These are phyloP conservation scores for Etia nguti DNA, from an alignment of 2,113 vertebrate genomes.

Conservation along the genomic window DNA sequence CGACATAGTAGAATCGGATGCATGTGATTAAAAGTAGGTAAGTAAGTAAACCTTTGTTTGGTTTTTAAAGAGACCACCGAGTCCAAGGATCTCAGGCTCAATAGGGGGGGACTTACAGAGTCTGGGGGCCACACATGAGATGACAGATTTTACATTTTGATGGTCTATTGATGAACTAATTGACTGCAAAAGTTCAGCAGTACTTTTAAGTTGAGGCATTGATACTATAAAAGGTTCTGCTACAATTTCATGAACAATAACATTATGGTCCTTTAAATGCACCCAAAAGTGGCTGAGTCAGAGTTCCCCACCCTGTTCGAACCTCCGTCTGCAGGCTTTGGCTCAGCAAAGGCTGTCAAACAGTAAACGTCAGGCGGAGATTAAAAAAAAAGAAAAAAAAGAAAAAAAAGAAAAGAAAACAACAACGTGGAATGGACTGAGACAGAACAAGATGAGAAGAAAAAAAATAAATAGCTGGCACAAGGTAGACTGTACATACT, in stretches of 20 bases:
- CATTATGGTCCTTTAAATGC: neutral
- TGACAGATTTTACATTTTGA: neutral
- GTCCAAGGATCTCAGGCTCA: neutral
- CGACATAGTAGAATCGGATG: neutral
- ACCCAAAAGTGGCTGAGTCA: constrained; percentile 31
- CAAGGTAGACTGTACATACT: constrained; percentile 95
- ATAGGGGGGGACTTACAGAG: neutral
- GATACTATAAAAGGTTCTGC: neutral
- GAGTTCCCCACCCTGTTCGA: neutral
- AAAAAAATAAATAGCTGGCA: constrained; percentile 80
- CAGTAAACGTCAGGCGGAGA: constrained; percentile 35
- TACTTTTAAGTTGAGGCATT: neutral
- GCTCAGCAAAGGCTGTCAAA: constrained; percentile 43
- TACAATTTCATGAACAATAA: neutral
- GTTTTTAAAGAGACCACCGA: neutral
- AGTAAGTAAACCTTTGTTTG: neutral
- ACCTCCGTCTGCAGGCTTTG: constrained; percentile 25
- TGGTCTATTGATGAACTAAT: neutral
- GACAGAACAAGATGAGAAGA: constrained; percentile 30
- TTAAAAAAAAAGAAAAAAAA: constrained; percentile 33
- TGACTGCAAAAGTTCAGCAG: neutral
- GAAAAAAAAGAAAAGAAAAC: neutral
- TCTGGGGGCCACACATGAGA: neutral
- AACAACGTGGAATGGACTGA: constrained; percentile 14
- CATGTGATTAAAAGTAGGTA: neutral